These are phyloP conservation scores for Tyria jacobaeae DNA, from an alignment of 2,888 invertebrate genomes.

Conservation along the genomic window DNA sequence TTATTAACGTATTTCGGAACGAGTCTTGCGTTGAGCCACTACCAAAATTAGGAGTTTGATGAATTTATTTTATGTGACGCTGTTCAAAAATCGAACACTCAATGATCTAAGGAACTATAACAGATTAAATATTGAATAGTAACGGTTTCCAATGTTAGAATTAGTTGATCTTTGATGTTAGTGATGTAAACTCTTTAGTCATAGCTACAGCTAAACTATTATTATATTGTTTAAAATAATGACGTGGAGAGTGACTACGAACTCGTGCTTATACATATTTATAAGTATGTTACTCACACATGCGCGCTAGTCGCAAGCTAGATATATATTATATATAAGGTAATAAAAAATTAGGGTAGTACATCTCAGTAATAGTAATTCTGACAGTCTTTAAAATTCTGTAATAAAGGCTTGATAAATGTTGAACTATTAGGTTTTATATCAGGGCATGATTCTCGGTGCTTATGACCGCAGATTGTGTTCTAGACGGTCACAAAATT, in stretches of 20 bases:
- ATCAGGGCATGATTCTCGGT: constrained; percentile 28
- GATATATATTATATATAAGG: background rate
- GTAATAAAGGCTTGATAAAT: constrained; percentile 18
- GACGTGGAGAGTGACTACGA: background rate
- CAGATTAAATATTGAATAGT: too few relatives aligned
- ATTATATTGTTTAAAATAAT: constrained; percentile 3
- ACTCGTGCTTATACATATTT: constrained; percentile 3
- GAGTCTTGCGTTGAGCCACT: too few relatives aligned
- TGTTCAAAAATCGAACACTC: too few relatives aligned
- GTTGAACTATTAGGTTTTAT: constrained; percentile 16
- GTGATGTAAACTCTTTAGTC: background rate
- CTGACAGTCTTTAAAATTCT: constrained; percentile 11
- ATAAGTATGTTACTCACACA: constrained; percentile 1
- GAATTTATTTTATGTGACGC: too few relatives aligned
- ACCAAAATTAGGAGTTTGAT: background rate
- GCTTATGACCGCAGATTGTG: constrained; percentile 26
- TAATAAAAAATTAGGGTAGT: too few relatives aligned
- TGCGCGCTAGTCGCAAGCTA: background rate
- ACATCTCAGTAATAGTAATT: background rate
- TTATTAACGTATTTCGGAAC: background rate
- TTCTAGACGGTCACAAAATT: constrained; percentile 25
- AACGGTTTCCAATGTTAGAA: too few relatives aligned
- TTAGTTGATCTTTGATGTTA: background rate
- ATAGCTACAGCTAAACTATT: background rate
- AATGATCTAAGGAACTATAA: too few relatives aligned